Base-by-base conservation (phyloP, 2,888 invertebrate genomes). In the Ischnus inquisitorius region DNA sequence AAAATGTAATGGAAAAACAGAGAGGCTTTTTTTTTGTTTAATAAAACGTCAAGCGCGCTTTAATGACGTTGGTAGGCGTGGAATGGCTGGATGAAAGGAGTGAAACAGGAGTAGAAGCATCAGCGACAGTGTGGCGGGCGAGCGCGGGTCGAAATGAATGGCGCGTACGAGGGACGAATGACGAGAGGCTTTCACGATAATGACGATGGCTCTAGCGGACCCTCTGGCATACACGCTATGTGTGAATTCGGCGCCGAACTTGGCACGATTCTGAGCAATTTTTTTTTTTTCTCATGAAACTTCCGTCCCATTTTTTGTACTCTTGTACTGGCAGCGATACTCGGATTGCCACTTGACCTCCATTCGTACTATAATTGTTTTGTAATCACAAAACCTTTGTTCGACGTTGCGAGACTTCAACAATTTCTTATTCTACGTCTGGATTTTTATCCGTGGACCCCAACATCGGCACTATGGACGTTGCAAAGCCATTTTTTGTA, bases 161-260 rank as follows among this genome's bases (percentile, higher is more conserved):
- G 83, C 80, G 72, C 72, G 64, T 77, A 83, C 83, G 83, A 74
- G 80, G 74, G 57, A 83, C 68, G 80, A 83, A 83, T 83, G 72
- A 77, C 64, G 77, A 76, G 60, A 68, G 71, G 80, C 80, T 83
- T 80, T 83, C 83, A 80, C 83, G 83, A 80, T 80, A 83, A 83
- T 83, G 80, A 83, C 80, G 68, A 80, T 77, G 68, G 65, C 71
- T 64, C 79, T 62, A 48, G 68, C 57, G 62, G 57, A 16, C 39
- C 74, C 43, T 69, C 72, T 75, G 60, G 76, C 76, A 65, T 48
- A 25, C n/a, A 25, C n/a, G 10, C 71, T 16, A 60, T 51, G 46
- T n/a, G 60, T 65, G 41, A 72, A 51, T 51, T 48, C 2, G 14
- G 12, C 2, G 16, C 62, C 77, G 77, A 83, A 80, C 77, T 83